Conservation (phyloP, 2,113 vertebrate species). For the Limanda limanda region DNA sequence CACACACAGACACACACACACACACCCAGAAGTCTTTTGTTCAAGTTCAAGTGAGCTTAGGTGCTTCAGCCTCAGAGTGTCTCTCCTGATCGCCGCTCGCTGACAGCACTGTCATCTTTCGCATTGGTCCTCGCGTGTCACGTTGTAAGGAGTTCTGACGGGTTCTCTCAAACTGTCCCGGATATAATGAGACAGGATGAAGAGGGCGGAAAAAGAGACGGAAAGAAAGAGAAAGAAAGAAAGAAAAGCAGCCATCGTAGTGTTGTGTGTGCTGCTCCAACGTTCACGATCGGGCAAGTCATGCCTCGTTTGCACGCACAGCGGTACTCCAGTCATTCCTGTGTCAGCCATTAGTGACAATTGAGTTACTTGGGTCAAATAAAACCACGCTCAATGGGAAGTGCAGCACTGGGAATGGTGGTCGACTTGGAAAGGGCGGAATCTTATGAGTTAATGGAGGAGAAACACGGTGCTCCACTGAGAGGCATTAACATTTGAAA, state of each 20-base stretch:
- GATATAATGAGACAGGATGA: constrained; percentile 33
- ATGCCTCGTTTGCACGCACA: constrained; percentile 4
- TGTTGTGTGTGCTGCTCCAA: constrained; percentile 10
- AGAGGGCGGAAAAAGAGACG: constrained; percentile 1
- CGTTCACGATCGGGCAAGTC: constrained; percentile 10
- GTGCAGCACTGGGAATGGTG: neutral
- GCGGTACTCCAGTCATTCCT: constrained; percentile 22
- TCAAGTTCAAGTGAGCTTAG: constrained; percentile 27
- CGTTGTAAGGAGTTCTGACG: constrained; percentile 44
- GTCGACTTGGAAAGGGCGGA: neutral
- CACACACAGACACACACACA: constrained; percentile 10
- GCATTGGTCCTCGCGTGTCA: constrained; percentile 4
- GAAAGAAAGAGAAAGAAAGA: neutral
- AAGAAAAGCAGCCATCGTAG: constrained; percentile 1
- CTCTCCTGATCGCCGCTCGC: constrained; percentile 46
- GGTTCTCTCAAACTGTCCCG: constrained; percentile 29
- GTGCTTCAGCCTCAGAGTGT: constrained; percentile 28
- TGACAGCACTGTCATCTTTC: constrained; percentile 53
- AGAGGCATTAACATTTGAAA: constrained; percentile 4
- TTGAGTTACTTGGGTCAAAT: neutral
- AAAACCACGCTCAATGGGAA: constrained; percentile 14
- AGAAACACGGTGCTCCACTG: constrained; percentile 2
- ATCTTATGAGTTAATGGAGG: neutral
- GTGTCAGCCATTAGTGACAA: constrained; percentile 15
- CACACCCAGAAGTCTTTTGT: constrained; percentile 16